Conservation (phyloP, 2,797 vertebrate genomes). For the Parauchenoglanis punctatus region DNA sequence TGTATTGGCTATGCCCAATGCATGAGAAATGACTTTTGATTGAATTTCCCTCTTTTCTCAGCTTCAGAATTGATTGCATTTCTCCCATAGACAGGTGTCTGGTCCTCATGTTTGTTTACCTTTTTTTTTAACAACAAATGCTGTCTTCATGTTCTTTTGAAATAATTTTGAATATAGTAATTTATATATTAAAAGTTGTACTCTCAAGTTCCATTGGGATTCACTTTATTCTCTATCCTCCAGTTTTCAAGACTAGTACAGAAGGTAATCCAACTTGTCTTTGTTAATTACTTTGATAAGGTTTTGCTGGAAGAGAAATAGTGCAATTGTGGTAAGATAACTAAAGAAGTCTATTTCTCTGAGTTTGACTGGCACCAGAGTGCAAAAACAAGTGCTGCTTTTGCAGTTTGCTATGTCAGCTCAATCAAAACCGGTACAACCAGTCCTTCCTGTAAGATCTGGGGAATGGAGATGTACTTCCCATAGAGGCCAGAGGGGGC, state of each 20-base stretch:
- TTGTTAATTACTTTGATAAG: background rate
- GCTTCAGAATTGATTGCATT: background rate
- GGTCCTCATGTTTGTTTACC: background rate
- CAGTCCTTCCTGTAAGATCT: background rate
- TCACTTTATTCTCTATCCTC: too few relatives aligned
- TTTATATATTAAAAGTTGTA: background rate
- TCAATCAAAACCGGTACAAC: constrained; percentile 3
- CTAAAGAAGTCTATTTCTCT: background rate
- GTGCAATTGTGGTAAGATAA: background rate
- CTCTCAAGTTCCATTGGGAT: background rate
- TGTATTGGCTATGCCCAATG: too few relatives aligned
- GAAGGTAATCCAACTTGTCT: background rate
- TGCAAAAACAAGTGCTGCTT: background rate
- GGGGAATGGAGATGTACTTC: constrained; percentile 64
- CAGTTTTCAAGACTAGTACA: background rate
- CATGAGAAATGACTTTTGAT: too few relatives aligned
- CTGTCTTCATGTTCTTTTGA: too few relatives aligned
- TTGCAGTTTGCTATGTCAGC: background rate
- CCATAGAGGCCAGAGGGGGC: constrained; percentile 69
- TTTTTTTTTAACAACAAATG: background rate
- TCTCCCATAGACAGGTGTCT: background rate
- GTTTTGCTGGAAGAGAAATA: background rate
- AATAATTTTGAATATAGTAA: background rate
- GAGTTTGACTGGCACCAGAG: background rate
- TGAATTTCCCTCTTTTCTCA: too few relatives aligned